Percentiles rank a stretch among this genome's conserved stretches.
Conservation (phyloP, 2,888 invertebrate genomes). For the Drosophila prostipennis region DNA sequence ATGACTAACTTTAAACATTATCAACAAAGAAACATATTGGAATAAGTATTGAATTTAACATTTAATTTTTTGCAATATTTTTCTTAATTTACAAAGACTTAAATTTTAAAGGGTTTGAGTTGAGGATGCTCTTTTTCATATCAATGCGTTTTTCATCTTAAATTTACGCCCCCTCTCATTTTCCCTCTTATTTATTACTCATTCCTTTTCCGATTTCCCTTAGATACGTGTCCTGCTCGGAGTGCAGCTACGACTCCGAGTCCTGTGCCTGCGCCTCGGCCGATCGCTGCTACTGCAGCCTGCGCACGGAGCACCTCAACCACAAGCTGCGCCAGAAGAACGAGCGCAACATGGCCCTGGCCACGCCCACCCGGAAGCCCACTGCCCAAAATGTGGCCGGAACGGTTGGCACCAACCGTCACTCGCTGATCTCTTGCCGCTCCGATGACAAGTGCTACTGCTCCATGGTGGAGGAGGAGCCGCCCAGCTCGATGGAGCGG, state of each 20-base stretch:
- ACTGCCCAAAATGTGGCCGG: constrained; percentile 2
- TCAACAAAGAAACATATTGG: no score
- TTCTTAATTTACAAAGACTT: no score
- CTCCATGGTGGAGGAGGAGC: constrained; percentile 85
- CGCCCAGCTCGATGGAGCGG: constrained; percentile 78
- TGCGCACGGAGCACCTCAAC: constrained; percentile 72
- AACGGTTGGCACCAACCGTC: constrained; percentile 61
- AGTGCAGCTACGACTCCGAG: constrained; percentile 93
- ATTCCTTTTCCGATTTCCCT: not conserved
- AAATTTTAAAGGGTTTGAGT: no score
- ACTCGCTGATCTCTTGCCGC: constrained; percentile 84
- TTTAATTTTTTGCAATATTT: no score
- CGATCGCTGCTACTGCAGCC: constrained; percentile 94
- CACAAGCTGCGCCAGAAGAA: constrained; percentile 75
- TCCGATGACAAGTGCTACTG: constrained; percentile 88
- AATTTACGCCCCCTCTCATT: no score
- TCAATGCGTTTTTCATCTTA: no score
- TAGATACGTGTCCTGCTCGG: constrained; percentile 93
- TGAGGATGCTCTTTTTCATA: no score
- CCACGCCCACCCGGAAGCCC: constrained; percentile 46
- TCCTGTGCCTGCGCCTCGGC: constrained; percentile 90
- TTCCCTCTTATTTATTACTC: no score
- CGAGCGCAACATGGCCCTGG: constrained; percentile 68
- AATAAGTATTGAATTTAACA: no score
- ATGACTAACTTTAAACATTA: no score